These are phyloP conservation scores for Puma concolor DNA, from an alignment of 2,113 vertebrate genomes.

Conservation along the genomic window DNA sequence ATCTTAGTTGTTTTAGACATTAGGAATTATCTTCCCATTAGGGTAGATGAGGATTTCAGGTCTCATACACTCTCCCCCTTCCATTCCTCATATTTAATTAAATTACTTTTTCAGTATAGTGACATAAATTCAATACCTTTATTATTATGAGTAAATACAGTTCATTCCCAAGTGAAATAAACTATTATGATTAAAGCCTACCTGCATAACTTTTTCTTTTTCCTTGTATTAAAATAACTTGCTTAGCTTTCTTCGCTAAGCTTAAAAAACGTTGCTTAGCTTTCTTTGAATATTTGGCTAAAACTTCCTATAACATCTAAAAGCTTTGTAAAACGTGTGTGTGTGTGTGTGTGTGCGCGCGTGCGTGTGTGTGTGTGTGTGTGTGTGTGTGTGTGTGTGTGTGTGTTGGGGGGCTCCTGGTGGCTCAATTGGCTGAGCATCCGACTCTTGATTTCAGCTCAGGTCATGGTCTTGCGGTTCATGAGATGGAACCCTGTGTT, in stretches of 20 bases:
- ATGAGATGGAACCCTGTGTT: too few relatives aligned
- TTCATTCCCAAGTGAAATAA: neutral
- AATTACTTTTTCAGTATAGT: neutral
- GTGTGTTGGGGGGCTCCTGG: too few relatives aligned
- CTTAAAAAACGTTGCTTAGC: neutral
- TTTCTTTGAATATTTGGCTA: neutral
- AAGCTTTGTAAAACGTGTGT: neutral
- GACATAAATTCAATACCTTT: neutral
- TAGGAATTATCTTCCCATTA: neutral
- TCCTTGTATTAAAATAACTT: neutral
- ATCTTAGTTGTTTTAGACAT: neutral
- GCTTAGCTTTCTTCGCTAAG: too few relatives aligned
- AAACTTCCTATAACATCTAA: neutral
- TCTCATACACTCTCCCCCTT: neutral
- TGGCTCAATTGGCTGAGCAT: too few relatives aligned
- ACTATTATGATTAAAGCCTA: neutral
- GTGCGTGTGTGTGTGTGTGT: neutral
- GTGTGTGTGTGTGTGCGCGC: neutral
- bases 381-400: neutral
- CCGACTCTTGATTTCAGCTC: too few relatives aligned
- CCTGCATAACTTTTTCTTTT: neutral
- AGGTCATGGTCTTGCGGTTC: too few relatives aligned
- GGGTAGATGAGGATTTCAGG: neutral
- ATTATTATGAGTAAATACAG: neutral
- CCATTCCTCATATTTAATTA: neutral